Base-by-base conservation (phyloP, 2,888 invertebrate species). In the Nomada lathburiana region DNA sequence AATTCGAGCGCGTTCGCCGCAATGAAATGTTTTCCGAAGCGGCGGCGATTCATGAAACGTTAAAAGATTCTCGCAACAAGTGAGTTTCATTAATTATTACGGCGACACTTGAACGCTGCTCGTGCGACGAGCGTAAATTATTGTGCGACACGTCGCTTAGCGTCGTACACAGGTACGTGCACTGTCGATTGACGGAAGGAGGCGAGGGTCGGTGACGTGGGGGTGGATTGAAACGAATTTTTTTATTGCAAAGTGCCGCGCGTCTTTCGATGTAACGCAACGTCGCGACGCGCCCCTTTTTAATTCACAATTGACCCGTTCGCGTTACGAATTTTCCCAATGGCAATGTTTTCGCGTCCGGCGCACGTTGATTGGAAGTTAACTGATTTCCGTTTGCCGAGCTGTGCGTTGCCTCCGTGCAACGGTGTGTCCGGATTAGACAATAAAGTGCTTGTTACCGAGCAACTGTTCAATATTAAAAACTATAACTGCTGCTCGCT, bases 401-500 rank as follows among this genome's bases (percentile, higher is more conserved):
- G 20, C 53, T 50, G 68, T 62, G 53, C 44, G 20, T 26, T n/a
- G 68, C 11, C n/a, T 59, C 55, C 3, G 36, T 18, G 0, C 23
- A 2, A 16, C 53, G 44, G 44, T 10, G 55, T 47, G 55, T 57
- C 68, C 76, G 64, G 76, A 79, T 77, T 77, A 72, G 76, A 73
- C 79, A 77, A 85, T 85, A 82, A 86, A 86, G 80, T 84, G 84
- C 64, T 76, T 74, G 86, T 84, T 82, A 80, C 77, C 75, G 70
- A 76, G 80, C 76, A 84, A 71, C 77, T 82, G 74, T 82, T 86
- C 80, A 82, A 86, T 86, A 84, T 86, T 84, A 86, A 86, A 86
- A 86, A 86, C 68, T 82, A 64, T 78, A 82, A 86, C 77, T 64
- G 80, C 82, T 74, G 77, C 59, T 74, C 55, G 82, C 76, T 76